Evolutionary conservation across 2,113 vertebrate genomes (phyloP).

Genomic region (Oreamnos americanus): DNA sequence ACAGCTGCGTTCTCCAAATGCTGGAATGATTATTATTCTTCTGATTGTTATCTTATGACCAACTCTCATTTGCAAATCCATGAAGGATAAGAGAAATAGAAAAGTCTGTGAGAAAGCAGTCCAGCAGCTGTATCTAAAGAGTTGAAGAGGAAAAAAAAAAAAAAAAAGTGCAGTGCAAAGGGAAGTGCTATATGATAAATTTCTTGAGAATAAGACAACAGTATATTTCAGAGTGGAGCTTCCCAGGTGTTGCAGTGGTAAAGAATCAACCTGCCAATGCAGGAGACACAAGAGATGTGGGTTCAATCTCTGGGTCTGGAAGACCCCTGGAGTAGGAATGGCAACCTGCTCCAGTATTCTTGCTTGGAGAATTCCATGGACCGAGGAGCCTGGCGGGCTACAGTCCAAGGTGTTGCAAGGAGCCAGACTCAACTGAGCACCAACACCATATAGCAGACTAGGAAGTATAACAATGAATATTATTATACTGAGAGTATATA

Average conservation of each 20-base stretch:
- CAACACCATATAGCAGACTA: neutral
- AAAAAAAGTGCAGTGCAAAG: neutral
- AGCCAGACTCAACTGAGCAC: neutral
- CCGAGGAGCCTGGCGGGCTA: neutral
- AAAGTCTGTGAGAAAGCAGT: neutral
- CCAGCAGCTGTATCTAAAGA: neutral
- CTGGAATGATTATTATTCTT: neutral
- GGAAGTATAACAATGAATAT: neutral
- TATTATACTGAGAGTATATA: neutral
- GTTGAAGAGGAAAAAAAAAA: neutral
- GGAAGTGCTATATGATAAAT: neutral
- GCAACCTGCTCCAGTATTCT: neutral
- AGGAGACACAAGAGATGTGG: neutral
- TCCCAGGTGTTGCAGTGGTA: neutral
- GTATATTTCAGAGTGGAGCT: neutral
- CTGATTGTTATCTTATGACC: neutral
- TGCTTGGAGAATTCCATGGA: neutral
- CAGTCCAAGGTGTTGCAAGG: neutral
- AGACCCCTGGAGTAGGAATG: neutral
- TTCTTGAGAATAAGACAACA: neutral
- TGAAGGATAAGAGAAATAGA: neutral
- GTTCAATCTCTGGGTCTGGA: neutral
- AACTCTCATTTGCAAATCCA: neutral
- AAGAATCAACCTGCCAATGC: neutral
- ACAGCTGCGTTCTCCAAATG: conserved; percentile 8